phyloP scores from a whole-genome alignment of 2,113 vertebrate species.

The Corynorhinus townsendii region DNA sequence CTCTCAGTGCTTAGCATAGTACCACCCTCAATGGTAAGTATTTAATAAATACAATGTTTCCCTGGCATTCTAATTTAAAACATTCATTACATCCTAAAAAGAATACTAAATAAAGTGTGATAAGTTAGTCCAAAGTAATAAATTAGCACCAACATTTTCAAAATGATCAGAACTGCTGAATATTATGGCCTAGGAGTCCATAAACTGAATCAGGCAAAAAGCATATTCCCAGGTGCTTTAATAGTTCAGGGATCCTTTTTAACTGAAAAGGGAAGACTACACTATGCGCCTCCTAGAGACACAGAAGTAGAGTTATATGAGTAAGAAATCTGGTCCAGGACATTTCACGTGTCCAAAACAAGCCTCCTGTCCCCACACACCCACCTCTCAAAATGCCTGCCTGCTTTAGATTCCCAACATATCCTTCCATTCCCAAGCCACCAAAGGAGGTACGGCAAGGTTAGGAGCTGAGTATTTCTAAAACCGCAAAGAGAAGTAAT shows the following conservation, averaged over 20 bases:
- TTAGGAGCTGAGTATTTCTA: not conserved
- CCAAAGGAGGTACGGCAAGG: not conserved
- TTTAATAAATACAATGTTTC: not conserved
- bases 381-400: not conserved
- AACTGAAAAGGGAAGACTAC: not conserved
- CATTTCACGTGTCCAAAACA: not conserved
- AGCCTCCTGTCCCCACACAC: not conserved
- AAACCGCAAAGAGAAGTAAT: not conserved
- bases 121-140: not conserved
- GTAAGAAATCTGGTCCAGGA: not conserved
- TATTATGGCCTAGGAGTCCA: not conserved
- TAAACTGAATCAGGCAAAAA: not conserved
- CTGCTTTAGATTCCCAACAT: not conserved
- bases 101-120: not conserved
- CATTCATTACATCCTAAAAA: not conserved
- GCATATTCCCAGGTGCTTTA: not conserved
- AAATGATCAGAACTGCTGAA: not conserved
- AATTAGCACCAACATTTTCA: not conserved
- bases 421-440: not conserved
- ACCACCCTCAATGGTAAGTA: not conserved
- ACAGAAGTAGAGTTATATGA: not conserved
- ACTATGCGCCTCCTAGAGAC: not conserved
- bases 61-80: slow-evolving; percentile 3
- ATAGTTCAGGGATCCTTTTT: not conserved
- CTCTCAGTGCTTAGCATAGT: not conserved